A percentile compares a stretch with the other conserved stretches of the same genome.
Evolutionary conservation across 2,113 vertebrate species (phyloP).

Genomic region (Formicarius rufipectus): DNA sequence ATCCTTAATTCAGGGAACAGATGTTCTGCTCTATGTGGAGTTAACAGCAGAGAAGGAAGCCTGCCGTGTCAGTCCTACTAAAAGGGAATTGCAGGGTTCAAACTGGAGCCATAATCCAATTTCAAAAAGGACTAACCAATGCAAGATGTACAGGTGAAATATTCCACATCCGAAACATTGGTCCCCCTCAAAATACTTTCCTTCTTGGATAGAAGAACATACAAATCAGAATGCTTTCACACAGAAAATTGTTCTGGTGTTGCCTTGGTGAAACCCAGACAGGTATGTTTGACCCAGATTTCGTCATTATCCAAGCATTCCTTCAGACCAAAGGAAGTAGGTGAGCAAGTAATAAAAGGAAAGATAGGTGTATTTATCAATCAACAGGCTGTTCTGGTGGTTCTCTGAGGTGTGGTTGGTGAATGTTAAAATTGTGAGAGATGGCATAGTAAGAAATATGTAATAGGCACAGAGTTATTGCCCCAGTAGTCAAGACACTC

Average conservation of each 20-base stretch:
- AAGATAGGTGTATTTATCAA: not conserved
- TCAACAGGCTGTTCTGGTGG: not conserved
- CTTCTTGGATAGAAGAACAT: not conserved
- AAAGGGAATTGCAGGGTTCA: not conserved
- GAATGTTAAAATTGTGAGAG: not conserved
- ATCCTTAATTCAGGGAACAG: slow-evolving; percentile 43
- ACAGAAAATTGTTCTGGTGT: not conserved
- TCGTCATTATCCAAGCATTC: not conserved
- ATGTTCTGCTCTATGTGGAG: slow-evolving; percentile 25
- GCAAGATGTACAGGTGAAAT: not conserved
- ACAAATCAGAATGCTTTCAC: not conserved
- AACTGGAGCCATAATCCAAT: not conserved
- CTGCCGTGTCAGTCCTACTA: not conserved
- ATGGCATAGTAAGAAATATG: fast-evolving
- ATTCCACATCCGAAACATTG: not conserved
- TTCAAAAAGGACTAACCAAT: not conserved
- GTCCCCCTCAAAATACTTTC: not conserved
- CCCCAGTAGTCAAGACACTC: not conserved
- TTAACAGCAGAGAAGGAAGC: not conserved
- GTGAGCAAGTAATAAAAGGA: not conserved
- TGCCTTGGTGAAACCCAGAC: not conserved
- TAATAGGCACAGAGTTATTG: not conserved
- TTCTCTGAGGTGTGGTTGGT: not conserved
- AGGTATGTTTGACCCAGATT: not conserved
- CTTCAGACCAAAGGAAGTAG: not conserved